phyloP scores from a whole-genome alignment of 2,797 vertebrate species.

The Denticeps clupeoides region DNA sequence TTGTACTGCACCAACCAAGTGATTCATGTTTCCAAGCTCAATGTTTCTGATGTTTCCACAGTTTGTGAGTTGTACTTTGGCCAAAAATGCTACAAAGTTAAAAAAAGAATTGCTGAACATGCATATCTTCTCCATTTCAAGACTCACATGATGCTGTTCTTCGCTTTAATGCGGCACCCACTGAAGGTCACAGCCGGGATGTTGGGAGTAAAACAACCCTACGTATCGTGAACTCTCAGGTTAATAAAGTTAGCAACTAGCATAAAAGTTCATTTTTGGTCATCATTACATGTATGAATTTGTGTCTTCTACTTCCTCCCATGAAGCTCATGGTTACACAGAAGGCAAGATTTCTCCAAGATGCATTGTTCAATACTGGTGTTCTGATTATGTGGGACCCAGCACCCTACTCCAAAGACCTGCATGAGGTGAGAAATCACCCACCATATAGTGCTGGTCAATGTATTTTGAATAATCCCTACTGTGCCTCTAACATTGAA shows the following conservation, averaged over 20 bases:
- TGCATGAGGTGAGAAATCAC: constrained; percentile 46
- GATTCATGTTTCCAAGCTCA: too few relatives aligned
- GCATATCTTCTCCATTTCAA: constrained; percentile 22
- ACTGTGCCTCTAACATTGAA: too few relatives aligned
- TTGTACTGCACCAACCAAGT: too few relatives aligned
- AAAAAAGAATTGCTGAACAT: too few relatives aligned
- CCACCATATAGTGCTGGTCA: background rate
- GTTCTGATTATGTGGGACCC: constrained; percentile 68
- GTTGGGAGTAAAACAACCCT: constrained; percentile 65
- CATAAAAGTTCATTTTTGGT: background rate
- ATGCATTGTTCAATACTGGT: constrained; percentile 63
- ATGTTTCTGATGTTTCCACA: too few relatives aligned
- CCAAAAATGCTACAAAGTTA: too few relatives aligned
- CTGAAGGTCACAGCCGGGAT: constrained; percentile 55
- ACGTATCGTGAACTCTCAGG: constrained; percentile 69
- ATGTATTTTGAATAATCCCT: too few relatives aligned
- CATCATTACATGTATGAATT: background rate
- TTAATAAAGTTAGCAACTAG: constrained; percentile 14
- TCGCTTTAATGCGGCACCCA: constrained; percentile 64
- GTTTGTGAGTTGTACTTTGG: too few relatives aligned
- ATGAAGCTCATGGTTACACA: constrained; percentile 62
- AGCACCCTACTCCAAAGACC: constrained; percentile 59
- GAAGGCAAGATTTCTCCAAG: constrained; percentile 62
- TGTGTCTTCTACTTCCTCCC: background rate
- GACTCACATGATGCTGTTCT: constrained; percentile 64